Conservation (phyloP, 2,888 invertebrate species). For the Coenonympha arcania region DNA sequence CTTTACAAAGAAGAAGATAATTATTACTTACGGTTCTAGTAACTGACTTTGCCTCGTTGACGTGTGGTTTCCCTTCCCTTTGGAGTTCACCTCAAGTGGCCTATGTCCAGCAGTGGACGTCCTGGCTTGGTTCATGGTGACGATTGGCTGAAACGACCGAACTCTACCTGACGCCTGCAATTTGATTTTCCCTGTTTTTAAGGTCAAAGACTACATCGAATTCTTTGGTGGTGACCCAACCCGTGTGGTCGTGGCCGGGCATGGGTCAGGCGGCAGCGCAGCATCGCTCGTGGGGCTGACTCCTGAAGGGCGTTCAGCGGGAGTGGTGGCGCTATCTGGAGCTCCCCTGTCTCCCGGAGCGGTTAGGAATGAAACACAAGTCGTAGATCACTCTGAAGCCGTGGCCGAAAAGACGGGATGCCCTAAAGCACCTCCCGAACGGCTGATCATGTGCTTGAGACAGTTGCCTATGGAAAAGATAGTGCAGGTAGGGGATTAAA, state of each 20-base stretch:
- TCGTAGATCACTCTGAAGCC: slow-evolving; percentile 68
- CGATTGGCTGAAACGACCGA: too few species aligned
- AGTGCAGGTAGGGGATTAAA: too few species aligned
- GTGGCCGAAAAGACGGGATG: slow-evolving; percentile 79
- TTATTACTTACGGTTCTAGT: too few species aligned
- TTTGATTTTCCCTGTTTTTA: not conserved
- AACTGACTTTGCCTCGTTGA: too few species aligned
- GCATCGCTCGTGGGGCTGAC: slow-evolving; percentile 81
- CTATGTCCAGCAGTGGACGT: too few species aligned
- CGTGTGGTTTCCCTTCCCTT: too few species aligned
- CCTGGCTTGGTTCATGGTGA: too few species aligned
- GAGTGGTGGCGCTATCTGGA: slow-evolving; percentile 84
- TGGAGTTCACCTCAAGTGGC: too few species aligned
- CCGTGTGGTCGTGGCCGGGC: slow-evolving; percentile 82
- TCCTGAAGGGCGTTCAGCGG: slow-evolving; percentile 76
- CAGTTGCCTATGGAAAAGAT: slow-evolving; percentile 61
- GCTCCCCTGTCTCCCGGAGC: slow-evolving; percentile 82
- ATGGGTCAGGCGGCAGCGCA: slow-evolving; percentile 84
- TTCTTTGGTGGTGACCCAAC: slow-evolving; percentile 85
- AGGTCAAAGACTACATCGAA: slow-evolving; percentile 78
- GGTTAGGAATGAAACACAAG: slow-evolving; percentile 75
- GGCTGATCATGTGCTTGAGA: slow-evolving; percentile 79
- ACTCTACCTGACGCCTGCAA: too few species aligned
- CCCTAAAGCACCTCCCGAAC: slow-evolving; percentile 71
- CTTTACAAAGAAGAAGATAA: too few species aligned